Evolutionary conservation across 1,140 invertebrate species (phyloP).

Genomic region (Aphis craccivora): DNA sequence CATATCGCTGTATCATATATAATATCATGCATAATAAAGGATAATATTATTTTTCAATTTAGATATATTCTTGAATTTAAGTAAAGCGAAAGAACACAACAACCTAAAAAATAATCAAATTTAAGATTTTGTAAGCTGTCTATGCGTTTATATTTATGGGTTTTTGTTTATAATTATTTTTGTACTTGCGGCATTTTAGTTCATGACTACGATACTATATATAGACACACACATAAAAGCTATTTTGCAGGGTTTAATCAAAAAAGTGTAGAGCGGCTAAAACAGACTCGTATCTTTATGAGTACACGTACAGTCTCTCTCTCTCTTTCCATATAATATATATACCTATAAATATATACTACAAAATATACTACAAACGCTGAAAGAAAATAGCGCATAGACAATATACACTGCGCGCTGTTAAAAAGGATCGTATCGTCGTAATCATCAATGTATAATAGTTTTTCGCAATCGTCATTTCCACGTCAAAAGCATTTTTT

Average conservation of each 20-base stretch:
- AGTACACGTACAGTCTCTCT: background rate
- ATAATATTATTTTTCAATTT: background rate
- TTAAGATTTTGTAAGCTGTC: background rate
- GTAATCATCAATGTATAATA: constrained; percentile 1
- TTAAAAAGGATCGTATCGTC: background rate
- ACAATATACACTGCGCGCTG: background rate
- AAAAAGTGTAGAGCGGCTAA: background rate
- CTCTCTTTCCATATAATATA: background rate
- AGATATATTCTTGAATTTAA: background rate
- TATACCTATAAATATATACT: background rate
- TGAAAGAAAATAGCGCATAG: background rate
- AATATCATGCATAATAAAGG: background rate
- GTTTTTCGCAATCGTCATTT: constrained; percentile 32
- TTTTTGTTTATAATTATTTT: background rate
- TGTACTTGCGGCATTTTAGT: background rate
- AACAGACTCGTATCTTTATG: background rate
- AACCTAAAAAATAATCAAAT: background rate
- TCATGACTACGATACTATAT: background rate
- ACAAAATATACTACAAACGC: background rate
- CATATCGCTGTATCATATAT: background rate
- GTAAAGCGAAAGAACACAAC: too few species aligned
- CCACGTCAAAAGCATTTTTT: constrained; percentile 40
- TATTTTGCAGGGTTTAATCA: background rate
- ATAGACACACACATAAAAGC: background rate
- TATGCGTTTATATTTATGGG: too few species aligned